phyloP scores from a whole-genome alignment of 2,888 invertebrate species.

The Caenorhabditis japonica region DNA sequence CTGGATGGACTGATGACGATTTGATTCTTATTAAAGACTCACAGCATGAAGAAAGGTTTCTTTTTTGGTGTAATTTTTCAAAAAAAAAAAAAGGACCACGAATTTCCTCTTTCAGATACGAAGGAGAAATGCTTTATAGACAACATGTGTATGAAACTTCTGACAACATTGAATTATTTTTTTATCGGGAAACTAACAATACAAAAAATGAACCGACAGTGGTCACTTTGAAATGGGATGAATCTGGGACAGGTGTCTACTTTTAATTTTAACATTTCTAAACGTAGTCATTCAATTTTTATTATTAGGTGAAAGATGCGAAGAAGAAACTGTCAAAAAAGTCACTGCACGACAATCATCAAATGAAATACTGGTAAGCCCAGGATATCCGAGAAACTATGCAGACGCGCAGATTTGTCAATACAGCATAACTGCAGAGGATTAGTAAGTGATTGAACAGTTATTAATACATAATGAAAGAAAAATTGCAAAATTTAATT shows the following conservation, averaged over 20 bases:
- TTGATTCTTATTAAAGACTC: too few relatives aligned
- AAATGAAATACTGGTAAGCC: slow-evolving; percentile 9
- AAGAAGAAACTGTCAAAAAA: background rate
- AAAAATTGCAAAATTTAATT: background rate
- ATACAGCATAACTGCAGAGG: background rate
- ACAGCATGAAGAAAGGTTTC: slow-evolving; percentile 8
- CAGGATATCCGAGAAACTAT: slow-evolving; percentile 9
- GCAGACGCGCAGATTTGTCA: background rate
- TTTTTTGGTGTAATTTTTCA: background rate
- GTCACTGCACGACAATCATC: background rate
- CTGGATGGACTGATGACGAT: too few relatives aligned
- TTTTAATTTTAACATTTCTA: too few relatives aligned
- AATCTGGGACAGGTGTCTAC: too few relatives aligned
- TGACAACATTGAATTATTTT: background rate
- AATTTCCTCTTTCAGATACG: slow-evolving; percentile 8
- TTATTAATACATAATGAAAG: too few relatives aligned
- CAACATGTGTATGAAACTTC: background rate
- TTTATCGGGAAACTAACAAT: slow-evolving; percentile 2
- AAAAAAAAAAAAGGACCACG: background rate
- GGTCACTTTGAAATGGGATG: background rate
- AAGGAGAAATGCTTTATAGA: background rate
- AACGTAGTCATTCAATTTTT: too few relatives aligned
- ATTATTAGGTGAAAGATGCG: background rate
- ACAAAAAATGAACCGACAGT: background rate
- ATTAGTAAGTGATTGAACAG: background rate